Evolutionary conservation across 2,113 vertebrate species (phyloP).

Genomic region (Tupaia tana): DNA sequence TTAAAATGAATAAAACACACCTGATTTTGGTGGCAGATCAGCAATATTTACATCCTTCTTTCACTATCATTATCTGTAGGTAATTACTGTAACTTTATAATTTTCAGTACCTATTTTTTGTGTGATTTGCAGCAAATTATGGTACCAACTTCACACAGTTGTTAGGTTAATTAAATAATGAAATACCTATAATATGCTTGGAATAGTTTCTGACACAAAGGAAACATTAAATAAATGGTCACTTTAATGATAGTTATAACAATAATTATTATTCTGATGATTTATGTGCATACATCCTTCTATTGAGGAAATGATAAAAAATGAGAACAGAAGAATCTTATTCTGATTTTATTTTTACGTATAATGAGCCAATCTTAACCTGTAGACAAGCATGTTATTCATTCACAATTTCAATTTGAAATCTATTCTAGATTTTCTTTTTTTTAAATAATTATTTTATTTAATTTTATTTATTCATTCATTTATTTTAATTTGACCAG

Average conservation of each 20-base stretch:
- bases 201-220: slow-evolving; percentile 10
- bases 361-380: background rate
- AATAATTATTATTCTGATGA: background rate
- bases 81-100: background rate
- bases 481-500: too few relatives aligned
- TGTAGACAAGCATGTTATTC: background rate
- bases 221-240: slow-evolving; percentile 4
- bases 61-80: background rate
- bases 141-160: background rate
- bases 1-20: background rate
- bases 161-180: slow-evolving; percentile 29
- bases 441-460: too few relatives aligned
- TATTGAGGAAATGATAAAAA: slow-evolving; percentile 1
- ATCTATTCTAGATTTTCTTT: background rate
- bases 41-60: background rate
- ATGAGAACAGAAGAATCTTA: background rate
- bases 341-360: slow-evolving; percentile 51
- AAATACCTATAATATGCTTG: background rate
- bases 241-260: background rate
- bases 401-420: slow-evolving; percentile 1
- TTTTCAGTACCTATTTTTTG: background rate
- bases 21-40: background rate
- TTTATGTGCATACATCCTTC: background rate
- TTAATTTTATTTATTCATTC: too few relatives aligned
- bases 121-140: background rate